Evolutionary conservation across 2,113 vertebrate genomes (phyloP).

Genomic region (Stomatorhinus ivindoensis): DNA sequence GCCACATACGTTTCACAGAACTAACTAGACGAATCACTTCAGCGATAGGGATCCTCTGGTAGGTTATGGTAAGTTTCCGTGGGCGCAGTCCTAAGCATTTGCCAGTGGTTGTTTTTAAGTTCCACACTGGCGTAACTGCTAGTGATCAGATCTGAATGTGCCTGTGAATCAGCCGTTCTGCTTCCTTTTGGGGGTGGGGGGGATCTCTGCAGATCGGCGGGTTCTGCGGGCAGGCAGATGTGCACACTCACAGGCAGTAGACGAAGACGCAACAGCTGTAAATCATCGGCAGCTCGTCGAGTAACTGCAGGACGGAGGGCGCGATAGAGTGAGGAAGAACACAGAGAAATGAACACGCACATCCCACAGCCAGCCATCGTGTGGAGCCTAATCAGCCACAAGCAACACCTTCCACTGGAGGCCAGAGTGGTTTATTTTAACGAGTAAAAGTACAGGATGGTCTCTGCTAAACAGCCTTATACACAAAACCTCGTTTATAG

Average conservation of each 20-base stretch:
- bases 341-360: neutral
- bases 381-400: neutral
- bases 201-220: neutral
- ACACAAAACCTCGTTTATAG: neutral
- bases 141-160: neutral
- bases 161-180: neutral
- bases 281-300: conserved; percentile 98
- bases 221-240: neutral
- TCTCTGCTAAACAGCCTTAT: neutral
- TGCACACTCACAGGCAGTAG: conserved; percentile 92
- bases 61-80: neutral
- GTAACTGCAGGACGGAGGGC: conserved; percentile 63
- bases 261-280: conserved; percentile 95
- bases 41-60: neutral
- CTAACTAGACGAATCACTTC: neutral
- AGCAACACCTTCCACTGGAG: neutral
- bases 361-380: neutral
- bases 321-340: neutral
- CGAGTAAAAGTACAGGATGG: neutral
- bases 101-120: neutral
- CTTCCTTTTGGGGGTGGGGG: neutral
- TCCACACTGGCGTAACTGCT: neutral
- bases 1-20: neutral
- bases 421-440: neutral
- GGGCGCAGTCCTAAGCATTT: neutral